Conservation (phyloP, 2,888 invertebrate species). For the Tinea pellionella region DNA sequence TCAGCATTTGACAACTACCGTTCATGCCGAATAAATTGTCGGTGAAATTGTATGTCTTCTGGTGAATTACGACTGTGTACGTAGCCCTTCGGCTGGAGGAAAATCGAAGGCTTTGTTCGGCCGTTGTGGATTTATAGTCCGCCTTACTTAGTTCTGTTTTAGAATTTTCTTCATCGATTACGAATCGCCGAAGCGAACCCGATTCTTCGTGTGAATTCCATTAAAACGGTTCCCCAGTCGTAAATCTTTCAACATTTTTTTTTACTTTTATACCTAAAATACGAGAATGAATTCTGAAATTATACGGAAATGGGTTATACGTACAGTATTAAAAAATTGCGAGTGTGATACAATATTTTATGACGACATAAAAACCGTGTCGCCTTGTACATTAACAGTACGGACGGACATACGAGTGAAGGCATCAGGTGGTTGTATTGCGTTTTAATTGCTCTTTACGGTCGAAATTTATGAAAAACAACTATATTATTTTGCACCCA, state of each 20-base stretch:
- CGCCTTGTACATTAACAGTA: constrained; percentile 1
- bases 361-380: neutral
- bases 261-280: neutral
- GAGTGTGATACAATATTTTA: neutral
- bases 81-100: constrained; percentile 35
- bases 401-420: neutral
- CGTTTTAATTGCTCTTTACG: constrained; percentile 2
- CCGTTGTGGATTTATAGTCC: constrained; percentile 8
- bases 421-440: constrained; percentile 8
- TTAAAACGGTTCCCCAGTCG: constrained; percentile 7
- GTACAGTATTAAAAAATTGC: neutral
- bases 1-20: constrained; percentile 66
- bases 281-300: neutral
- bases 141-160: constrained; percentile 13
- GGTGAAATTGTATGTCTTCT: constrained; percentile 51
- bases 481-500: neutral
- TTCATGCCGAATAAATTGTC: constrained; percentile 61
- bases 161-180: constrained; percentile 13
- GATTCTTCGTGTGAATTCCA: constrained; percentile 9
- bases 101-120: constrained; percentile 10
- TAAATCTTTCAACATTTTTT: constrained; percentile 5
- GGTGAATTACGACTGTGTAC: constrained; percentile 58
- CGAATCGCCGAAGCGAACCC: constrained; percentile 10
- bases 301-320: neutral
- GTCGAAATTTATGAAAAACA: neutral